phyloP scores from a whole-genome alignment of 1,140 invertebrate genomes.

The Drosophila sucinea region DNA sequence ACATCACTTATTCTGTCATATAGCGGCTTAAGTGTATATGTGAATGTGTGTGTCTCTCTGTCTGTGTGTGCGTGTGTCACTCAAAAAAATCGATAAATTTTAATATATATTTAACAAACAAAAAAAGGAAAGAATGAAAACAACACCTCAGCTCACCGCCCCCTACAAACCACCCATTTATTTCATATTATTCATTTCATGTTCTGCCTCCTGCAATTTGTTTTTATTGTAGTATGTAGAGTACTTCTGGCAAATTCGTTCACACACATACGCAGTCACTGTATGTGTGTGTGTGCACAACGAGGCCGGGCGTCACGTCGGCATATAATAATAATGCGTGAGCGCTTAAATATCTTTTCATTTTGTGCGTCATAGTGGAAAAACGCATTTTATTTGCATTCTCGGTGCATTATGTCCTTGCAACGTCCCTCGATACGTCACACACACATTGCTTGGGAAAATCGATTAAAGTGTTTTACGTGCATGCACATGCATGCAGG shows the following conservation, averaged over 20 bases:
- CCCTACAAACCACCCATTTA: background rate
- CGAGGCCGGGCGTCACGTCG: background rate
- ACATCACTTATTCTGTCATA: background rate
- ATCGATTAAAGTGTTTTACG: too few relatives aligned
- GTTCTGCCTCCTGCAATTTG: slow-evolving; percentile 1
- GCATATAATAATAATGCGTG: slow-evolving; percentile 12
- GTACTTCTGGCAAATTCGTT: slow-evolving; percentile 2
- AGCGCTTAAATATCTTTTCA: background rate
- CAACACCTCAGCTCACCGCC: slow-evolving; percentile 13
- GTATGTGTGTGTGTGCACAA: background rate
- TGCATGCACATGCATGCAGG: too few relatives aligned
- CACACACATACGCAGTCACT: slow-evolving; percentile 25
- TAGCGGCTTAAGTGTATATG: slow-evolving; percentile 11
- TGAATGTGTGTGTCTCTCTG: background rate
- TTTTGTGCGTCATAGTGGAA: background rate
- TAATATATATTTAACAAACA: slow-evolving; percentile 45
- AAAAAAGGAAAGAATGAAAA: background rate
- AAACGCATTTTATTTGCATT: background rate
- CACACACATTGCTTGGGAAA: too few relatives aligned
- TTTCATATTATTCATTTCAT: background rate
- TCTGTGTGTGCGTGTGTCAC: slow-evolving; percentile 55
- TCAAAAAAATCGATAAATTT: slow-evolving; percentile 70
- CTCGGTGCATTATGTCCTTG: too few relatives aligned
- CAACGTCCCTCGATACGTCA: too few relatives aligned
- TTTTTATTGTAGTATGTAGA: background rate